A percentile compares a stretch with the other conserved stretches of the same genome.
phyloP scores from a whole-genome alignment of 2,113 vertebrate species.

The Tauraco erythrolophus region DNA sequence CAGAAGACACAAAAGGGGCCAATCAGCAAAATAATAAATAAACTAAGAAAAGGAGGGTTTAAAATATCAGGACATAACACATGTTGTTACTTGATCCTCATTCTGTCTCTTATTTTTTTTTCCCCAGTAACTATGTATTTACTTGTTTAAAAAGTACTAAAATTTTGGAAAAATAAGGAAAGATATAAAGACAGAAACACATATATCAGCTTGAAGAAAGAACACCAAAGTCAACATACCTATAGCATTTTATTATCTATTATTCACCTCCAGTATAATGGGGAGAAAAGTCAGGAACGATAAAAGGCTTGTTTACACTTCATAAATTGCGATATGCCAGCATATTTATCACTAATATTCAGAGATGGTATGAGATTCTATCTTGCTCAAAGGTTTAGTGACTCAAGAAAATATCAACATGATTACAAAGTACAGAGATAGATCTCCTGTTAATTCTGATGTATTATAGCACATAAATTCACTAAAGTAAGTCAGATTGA shows the following conservation, averaged over 20 bases:
- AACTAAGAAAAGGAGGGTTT: not conserved
- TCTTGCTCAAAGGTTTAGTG: not conserved
- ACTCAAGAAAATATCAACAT: conserved; percentile 21
- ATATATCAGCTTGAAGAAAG: not conserved
- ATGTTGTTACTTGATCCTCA: not conserved
- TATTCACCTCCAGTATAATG: not conserved
- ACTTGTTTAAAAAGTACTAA: not conserved
- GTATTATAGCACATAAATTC: not conserved
- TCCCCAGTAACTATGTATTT: not conserved
- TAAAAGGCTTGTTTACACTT: conserved; percentile 13
- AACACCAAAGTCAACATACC: not conserved
- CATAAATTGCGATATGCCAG: not conserved
- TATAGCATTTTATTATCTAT: not conserved
- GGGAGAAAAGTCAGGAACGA: not conserved
- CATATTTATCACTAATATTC: conserved; percentile 28
- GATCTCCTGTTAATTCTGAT: conserved; percentile 24
- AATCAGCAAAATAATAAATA: not conserved
- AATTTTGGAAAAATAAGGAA: not conserved
- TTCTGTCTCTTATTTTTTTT: not conserved
- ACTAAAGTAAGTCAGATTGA: not conserved
- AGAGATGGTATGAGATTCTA: not conserved
- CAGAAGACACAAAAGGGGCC: not conserved
- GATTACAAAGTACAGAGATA: not conserved
- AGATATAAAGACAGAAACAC: not conserved
- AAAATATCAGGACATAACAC: not conserved